Conservation (phyloP, 2,888 invertebrate genomes). For the Drosophila buzzatii region DNA sequence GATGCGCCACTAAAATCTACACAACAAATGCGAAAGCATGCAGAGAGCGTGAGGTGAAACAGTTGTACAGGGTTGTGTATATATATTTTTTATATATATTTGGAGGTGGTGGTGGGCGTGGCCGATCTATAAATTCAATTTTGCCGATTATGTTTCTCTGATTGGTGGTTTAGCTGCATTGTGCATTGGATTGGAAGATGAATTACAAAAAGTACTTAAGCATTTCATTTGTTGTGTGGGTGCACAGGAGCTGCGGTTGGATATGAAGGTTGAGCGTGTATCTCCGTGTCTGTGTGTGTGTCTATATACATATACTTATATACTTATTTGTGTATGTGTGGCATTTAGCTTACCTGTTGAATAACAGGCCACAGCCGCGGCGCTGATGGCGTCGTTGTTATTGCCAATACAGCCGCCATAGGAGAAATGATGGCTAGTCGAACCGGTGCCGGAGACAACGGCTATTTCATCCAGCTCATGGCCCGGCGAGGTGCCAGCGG, state of each 20-base stretch:
- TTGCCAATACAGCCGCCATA: slow-evolving; percentile 82
- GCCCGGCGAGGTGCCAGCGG: slow-evolving; percentile 85
- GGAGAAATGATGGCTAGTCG: slow-evolving; percentile 84
- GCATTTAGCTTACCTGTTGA: slow-evolving; percentile 80
- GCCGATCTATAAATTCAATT: slow-evolving; percentile 22
- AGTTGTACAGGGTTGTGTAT: slow-evolving; percentile 1
- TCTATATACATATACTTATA: neutral
- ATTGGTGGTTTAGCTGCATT: slow-evolving; percentile 35
- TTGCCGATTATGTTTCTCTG: slow-evolving; percentile 28
- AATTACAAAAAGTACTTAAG: slow-evolving; percentile 39
- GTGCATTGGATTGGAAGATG: slow-evolving; percentile 36
- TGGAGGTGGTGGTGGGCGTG: neutral
- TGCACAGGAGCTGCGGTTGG: slow-evolving; percentile 10
- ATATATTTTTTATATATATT: neutral
- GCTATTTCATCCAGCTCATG: slow-evolving; percentile 90
- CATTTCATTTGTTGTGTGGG: slow-evolving; percentile 27
- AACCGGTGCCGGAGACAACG: slow-evolving; percentile 88
- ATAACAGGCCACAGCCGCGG: slow-evolving; percentile 71
- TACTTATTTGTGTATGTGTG: neutral
- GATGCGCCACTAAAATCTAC: slow-evolving; percentile 30
- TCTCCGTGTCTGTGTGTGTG: neutral
- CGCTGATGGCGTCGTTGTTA: slow-evolving; percentile 77
- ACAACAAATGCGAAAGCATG: slow-evolving; percentile 45
- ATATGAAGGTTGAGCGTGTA: neutral
- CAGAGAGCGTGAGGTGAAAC: slow-evolving; percentile 26